Conservation (phyloP, 2,113 vertebrate genomes). For the Circaetus gallicus region DNA sequence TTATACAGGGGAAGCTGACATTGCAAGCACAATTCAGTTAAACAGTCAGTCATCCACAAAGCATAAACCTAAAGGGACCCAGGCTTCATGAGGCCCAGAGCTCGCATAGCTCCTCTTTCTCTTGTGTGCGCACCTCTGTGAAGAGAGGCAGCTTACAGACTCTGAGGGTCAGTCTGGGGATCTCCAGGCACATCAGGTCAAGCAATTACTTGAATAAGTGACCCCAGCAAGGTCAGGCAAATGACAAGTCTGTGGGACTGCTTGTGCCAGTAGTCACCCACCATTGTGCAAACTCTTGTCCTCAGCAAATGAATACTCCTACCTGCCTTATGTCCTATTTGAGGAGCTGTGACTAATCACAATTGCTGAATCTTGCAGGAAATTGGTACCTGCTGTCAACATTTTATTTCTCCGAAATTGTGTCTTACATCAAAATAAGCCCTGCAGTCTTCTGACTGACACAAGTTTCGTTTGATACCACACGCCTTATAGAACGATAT, state of each 20-base stretch:
- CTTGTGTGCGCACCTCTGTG: accelerated
- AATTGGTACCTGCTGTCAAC: not conserved
- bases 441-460: not conserved
- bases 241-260: not conserved
- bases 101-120: not conserved
- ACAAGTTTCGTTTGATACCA: not conserved
- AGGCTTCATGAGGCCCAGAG: not conserved
- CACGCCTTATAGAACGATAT: not conserved
- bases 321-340: not conserved
- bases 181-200: not conserved
- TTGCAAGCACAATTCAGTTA: not conserved
- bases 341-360: not conserved
- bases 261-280: not conserved
- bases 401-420: not conserved
- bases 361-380: not conserved
- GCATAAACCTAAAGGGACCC: not conserved
- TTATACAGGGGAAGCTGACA: not conserved
- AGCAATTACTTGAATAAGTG: not conserved
- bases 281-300: no score
- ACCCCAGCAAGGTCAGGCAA: not conserved
- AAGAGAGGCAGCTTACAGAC: not conserved
- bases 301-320: not conserved
- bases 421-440: not conserved
- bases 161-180: not conserved
- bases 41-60: not conserved